Percentiles rank a stretch among this genome's conserved stretches.
Evolutionary conservation across 2,113 vertebrate species (phyloP).

Genomic region (Euleptes europaea): DNA sequence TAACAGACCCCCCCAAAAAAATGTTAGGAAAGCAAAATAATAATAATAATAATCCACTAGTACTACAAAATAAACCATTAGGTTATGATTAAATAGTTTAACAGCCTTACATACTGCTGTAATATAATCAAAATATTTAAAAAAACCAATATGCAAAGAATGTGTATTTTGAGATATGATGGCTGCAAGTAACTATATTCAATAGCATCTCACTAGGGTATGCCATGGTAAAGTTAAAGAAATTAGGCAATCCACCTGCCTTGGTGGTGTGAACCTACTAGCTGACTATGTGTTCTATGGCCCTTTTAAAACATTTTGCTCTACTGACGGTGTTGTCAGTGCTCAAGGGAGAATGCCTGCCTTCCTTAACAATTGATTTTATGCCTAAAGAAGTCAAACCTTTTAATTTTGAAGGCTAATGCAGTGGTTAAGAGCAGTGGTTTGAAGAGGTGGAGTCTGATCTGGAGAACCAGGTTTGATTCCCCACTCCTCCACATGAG

Average conservation of each 20-base stretch:
- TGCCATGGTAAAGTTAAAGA: neutral
- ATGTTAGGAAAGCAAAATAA: too few relatives aligned
- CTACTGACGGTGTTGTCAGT: neutral
- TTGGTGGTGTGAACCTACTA: neutral
- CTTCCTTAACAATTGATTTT: neutral
- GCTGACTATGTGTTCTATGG: neutral
- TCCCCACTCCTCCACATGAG: too few relatives aligned
- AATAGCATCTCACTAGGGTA: neutral
- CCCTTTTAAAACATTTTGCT: neutral
- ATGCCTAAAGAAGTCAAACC: neutral
- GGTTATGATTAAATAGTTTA: too few relatives aligned
- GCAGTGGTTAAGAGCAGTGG: too few relatives aligned
- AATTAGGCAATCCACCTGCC: neutral
- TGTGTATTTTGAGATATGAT: neutral
- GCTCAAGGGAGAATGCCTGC: rapidly evolving
- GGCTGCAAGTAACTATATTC: neutral
- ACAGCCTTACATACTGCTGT: too few relatives aligned
- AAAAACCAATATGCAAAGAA: neutral
- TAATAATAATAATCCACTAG: too few relatives aligned
- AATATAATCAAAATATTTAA: too few relatives aligned
- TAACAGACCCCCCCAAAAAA: too few relatives aligned
- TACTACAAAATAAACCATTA: too few relatives aligned
- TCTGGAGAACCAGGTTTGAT: too few relatives aligned
- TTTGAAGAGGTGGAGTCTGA: too few relatives aligned
- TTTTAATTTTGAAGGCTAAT: neutral